phyloP scores from a whole-genome alignment of 2,888 invertebrate genomes.

The Cyclophora albipunctata region DNA sequence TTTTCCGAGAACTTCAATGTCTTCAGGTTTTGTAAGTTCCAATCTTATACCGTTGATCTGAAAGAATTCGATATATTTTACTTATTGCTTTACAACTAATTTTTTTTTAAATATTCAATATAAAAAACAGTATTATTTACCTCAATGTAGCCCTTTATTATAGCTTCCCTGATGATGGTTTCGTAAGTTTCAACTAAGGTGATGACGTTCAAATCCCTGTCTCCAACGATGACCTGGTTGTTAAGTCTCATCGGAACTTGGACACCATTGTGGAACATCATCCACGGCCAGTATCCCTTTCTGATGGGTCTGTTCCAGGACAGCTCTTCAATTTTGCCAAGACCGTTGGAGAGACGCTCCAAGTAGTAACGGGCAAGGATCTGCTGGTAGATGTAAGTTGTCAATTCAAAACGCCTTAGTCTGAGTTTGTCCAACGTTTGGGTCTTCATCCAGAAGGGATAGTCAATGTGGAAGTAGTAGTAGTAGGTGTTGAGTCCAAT shows the following conservation, averaged over 20 bases:
- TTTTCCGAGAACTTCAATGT: slow-evolving; percentile 72
- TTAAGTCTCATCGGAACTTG: slow-evolving; percentile 69
- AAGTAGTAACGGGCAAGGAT: slow-evolving; percentile 77
- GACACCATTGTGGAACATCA: slow-evolving; percentile 71
- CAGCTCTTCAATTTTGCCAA: slow-evolving; percentile 58
- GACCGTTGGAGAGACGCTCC: slow-evolving; percentile 68
- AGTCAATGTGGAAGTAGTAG: slow-evolving; percentile 76
- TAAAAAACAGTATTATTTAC: slow-evolving; percentile 29
- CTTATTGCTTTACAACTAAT: background rate
- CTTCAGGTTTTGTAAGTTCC: slow-evolving; percentile 57
- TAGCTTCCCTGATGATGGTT: slow-evolving; percentile 73
- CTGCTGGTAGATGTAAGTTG: slow-evolving; percentile 78
- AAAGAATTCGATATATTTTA: slow-evolving; percentile 10
- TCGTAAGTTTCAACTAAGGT: slow-evolving; percentile 58
- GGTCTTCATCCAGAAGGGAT: slow-evolving; percentile 77
- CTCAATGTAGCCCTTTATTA: slow-evolving; percentile 70
- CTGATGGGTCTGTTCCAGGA: slow-evolving; percentile 58
- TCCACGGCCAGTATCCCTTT: slow-evolving; percentile 75
- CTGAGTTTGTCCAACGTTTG: slow-evolving; percentile 49
- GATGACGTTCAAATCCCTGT: slow-evolving; percentile 40
- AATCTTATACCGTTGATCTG: slow-evolving; percentile 53
- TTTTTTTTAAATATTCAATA: background rate
- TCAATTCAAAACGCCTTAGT: slow-evolving; percentile 69
- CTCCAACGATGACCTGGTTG: slow-evolving; percentile 46
- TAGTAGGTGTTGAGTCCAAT: slow-evolving; percentile 78